Percentiles rank a stretch among this genome's conserved stretches.
Evolutionary conservation across 2,888 invertebrate species (phyloP).

Genomic region (Mactromeris polynyma): DNA sequence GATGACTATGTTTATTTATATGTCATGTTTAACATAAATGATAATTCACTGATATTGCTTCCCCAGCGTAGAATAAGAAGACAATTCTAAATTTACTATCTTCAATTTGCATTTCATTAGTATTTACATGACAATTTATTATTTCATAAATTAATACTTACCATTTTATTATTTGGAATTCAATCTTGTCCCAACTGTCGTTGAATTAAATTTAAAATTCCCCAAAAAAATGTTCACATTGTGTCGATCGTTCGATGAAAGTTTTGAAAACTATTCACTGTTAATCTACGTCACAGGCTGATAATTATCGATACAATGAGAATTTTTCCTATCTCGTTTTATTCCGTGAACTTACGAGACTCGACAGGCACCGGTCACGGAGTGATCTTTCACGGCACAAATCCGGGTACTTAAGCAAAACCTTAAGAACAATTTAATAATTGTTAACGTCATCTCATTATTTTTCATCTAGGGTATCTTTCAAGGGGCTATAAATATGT

Average conservation of each 20-base stretch:
- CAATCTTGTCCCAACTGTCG: neutral
- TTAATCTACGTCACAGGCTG: neutral
- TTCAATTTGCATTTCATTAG: too few relatives aligned
- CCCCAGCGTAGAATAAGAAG: too few relatives aligned
- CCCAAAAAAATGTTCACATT: neutral
- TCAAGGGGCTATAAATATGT: slow-evolving; percentile 12
- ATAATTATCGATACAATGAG: neutral
- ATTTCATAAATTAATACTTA: too few relatives aligned
- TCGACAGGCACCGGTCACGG: neutral
- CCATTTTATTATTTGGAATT: neutral
- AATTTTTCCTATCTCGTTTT: neutral
- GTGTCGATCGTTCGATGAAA: neutral
- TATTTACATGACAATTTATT: too few relatives aligned
- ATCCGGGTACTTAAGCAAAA: slow-evolving; percentile 9
- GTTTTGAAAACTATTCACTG: neutral
- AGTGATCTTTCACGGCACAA: neutral
- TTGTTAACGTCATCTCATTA: slow-evolving; percentile 25
- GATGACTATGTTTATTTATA: too few relatives aligned
- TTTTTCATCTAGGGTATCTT: neutral
- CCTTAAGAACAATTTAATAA: neutral
- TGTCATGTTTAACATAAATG: too few relatives aligned
- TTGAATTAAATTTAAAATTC: neutral
- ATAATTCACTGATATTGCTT: too few relatives aligned
- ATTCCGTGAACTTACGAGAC: neutral
- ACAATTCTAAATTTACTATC: too few relatives aligned